These are phyloP conservation scores for Catostylus mosaicus DNA, from an alignment of 30 jellyfish, hydroid and myxozoan species.

Conservation along the genomic window DNA sequence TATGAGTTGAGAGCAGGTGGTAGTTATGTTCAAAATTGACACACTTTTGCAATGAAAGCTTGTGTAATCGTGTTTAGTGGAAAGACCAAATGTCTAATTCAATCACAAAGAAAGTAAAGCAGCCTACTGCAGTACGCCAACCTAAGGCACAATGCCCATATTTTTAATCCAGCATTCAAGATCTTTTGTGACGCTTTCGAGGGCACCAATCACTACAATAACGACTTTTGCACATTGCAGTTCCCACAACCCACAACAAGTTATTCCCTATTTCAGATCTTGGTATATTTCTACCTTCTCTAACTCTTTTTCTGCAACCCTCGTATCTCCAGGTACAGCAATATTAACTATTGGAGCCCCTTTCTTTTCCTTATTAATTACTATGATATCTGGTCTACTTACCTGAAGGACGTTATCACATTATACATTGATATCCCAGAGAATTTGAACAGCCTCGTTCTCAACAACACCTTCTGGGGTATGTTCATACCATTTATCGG, in stretches of 20 bases:
- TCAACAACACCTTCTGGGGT: background rate
- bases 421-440: background rate
- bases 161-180: no score
- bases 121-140: no score
- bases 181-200: background rate
- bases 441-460: background rate
- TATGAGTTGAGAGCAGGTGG: no score
- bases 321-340: background rate
- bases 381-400: background rate
- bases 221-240: background rate
- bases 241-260: background rate
- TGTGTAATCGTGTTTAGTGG: no score
- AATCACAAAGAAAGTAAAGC: no score
- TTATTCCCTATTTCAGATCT: background rate
- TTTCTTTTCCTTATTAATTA: background rate
- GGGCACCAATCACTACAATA: background rate
- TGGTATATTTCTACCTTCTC: constrained; percentile 3
- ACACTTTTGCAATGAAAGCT: no score
- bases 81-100: no score
- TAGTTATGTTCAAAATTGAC: no score
- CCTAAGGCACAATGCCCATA: background rate
- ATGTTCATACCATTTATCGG: background rate
- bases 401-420: background rate
- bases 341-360: background rate
- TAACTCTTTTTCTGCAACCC: constrained; percentile 12